phyloP scores from a whole-genome alignment of 64 coral and sea anemone species.

The Dendronephthya gigantea region DNA sequence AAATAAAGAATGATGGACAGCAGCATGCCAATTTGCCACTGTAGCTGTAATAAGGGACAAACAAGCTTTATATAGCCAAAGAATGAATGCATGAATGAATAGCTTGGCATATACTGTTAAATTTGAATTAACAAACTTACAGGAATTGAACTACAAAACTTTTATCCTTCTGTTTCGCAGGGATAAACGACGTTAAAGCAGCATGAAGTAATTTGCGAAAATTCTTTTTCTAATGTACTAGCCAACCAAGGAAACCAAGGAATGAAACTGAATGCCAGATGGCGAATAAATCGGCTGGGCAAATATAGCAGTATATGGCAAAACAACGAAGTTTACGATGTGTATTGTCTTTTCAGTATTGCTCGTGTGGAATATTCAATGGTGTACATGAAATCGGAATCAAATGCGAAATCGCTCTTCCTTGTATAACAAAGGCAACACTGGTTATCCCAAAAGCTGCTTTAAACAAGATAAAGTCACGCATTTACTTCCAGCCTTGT shows the following conservation, averaged over 20 bases:
- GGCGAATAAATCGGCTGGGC: neutral
- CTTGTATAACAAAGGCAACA: no score
- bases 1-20: no score
- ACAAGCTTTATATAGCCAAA: neutral
- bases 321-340: neutral
- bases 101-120: neutral
- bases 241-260: neutral
- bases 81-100: neutral
- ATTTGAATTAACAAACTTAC: neutral
- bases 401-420: no score
- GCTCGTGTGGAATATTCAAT: neutral
- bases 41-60: no score
- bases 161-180: neutral
- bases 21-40: no score
- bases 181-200: neutral
- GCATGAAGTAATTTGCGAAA: neutral
- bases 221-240: neutral
- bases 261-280: neutral
- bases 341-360: neutral
- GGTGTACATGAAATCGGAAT: neutral
- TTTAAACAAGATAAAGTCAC: neutral
- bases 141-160: neutral
- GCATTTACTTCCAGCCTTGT: neutral
- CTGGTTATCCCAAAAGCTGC: no score
- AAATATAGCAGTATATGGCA: neutral